Percentiles rank a stretch among this genome's conserved stretches.
phyloP scores from a whole-genome alignment of 2,797 vertebrate genomes.

The Halcyon smyrnensis region DNA sequence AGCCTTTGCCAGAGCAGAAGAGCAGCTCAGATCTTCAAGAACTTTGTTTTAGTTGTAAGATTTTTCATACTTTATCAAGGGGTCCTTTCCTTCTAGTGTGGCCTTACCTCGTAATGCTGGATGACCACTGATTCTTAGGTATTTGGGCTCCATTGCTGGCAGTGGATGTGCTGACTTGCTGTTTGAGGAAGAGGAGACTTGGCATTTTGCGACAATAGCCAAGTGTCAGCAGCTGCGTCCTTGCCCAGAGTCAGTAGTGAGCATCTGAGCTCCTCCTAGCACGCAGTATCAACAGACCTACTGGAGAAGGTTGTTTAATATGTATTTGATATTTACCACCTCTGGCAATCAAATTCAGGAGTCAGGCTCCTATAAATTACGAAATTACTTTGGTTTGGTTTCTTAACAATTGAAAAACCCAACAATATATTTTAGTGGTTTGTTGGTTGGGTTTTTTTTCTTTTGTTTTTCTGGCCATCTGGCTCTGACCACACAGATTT shows the following conservation, averaged over 20 bases:
- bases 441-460: fast-evolving
- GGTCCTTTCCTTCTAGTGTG: neutral
- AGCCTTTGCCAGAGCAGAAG: neutral
- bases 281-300: neutral
- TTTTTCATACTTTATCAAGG: neutral
- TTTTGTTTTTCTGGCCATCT: neutral
- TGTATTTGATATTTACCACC: neutral
- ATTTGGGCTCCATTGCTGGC: neutral
- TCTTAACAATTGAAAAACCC: neutral
- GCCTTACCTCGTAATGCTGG: neutral
- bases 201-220: neutral
- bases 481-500: neutral
- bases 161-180: neutral
- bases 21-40: neutral
- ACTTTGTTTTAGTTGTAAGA: neutral
- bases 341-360: neutral
- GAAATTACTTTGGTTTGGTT: neutral
- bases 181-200: neutral
- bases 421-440: neutral
- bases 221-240: neutral
- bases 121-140: neutral
- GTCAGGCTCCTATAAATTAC: neutral
- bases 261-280: neutral
- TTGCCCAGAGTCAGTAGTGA: neutral
- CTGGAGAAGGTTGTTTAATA: neutral